Evolutionary conservation across 1,140 invertebrate genomes (phyloP), one percentile per base, ranked within the genome.

Genomic region (Plectrocnemia conspersa): DNA sequence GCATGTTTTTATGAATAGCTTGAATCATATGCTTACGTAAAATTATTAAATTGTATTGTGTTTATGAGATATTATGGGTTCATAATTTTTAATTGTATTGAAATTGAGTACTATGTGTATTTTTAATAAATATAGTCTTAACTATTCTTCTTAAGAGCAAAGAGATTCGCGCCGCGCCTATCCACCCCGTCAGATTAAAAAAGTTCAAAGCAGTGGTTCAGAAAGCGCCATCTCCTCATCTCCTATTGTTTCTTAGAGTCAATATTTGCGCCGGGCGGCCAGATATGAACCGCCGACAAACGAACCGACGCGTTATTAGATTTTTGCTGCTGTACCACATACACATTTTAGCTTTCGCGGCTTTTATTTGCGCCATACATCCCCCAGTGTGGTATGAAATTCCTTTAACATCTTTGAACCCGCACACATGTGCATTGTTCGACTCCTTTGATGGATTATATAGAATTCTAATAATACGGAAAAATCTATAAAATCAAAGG

Each of bases 231-330:
- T 49, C 40, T 27, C 36, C 36, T 45, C 54, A 49, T 25, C 42
- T 24, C 15, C 15, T 54, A 45, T 56, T 61, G 56, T 54, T 61
- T 61, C 57, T 52, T 54, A 36, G 27, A 18, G 57, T 54, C 57
- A 54, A 61, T 56, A 56, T 56, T 61, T 61, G 53, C 52, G 50
- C 29, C 32, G 46, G 41, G 25, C 38, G 52, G 23, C 18, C 27
- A 29, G 24, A 49, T 52, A 56, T 56, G 49, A 53, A 50, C 54
- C 53, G 58, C 58, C 58, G 58, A 55, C 58, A 59, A 59, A 59
- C 58, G 58, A 50, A 46, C 35, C 40, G 27, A 29, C 49, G 48
- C 53, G 50, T 53, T 58, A 58, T 58, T 58, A 58, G 23, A 53
- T 53, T 58, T 56, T 58, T 48, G 40, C 52, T 52, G 32, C 42